Evolutionary conservation across 2,888 invertebrate genomes (phyloP).

Genomic region (Caenorhabditis zanzibari): DNA sequence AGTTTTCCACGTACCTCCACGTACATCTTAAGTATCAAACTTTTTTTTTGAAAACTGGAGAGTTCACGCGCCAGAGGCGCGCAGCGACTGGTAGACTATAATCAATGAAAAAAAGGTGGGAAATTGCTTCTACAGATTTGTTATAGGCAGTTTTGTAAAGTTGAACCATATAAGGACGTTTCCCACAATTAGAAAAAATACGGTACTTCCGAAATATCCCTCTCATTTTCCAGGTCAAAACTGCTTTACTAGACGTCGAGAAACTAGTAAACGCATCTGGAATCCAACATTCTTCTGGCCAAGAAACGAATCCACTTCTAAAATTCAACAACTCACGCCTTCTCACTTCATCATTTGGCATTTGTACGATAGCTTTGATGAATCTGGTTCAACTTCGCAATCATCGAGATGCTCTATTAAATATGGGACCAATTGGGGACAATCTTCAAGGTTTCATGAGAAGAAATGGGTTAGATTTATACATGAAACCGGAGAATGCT

Average conservation of each 20-base stretch:
- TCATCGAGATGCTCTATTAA: neutral
- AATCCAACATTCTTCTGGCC: neutral
- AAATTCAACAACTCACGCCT: neutral
- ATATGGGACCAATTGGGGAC: neutral
- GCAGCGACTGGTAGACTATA: no score
- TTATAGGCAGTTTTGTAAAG: no score
- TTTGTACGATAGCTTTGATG: neutral
- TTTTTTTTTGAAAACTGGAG: no score
- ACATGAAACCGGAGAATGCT: neutral
- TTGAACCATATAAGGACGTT: no score
- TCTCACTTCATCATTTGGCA: neutral
- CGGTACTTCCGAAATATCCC: no score
- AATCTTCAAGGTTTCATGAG: neutral
- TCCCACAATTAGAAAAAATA: no score
- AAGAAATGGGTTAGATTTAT: neutral
- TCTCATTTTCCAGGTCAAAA: neutral
- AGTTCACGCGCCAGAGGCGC: no score
- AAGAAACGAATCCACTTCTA: neutral
- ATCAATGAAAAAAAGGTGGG: no score
- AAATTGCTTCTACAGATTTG: no score
- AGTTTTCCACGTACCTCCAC: no score
- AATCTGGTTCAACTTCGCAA: neutral
- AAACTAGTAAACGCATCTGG: no score
- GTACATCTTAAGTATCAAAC: no score
- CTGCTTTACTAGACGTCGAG: neutral